Percentiles rank a stretch among this genome's conserved stretches.
Conservation (phyloP, 2,797 vertebrate genomes). For the Poecilia velifera region DNA sequence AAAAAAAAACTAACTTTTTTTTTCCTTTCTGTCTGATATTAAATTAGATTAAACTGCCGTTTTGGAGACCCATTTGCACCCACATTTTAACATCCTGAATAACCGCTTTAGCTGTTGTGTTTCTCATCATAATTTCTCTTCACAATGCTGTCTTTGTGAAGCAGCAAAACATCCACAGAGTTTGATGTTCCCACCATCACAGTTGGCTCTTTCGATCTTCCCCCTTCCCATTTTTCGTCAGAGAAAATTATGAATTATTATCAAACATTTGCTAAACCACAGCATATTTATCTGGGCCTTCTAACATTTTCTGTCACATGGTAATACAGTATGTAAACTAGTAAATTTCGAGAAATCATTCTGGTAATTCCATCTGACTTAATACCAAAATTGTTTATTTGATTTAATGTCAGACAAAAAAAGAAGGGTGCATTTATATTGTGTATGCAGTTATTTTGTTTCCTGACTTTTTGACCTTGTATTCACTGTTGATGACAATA, state of each 20-base stretch:
- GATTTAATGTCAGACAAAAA: neutral
- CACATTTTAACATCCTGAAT: neutral
- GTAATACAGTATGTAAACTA: neutral
- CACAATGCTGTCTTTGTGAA: neutral
- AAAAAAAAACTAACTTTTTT: too few species aligned
- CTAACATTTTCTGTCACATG: neutral
- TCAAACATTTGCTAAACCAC: neutral
- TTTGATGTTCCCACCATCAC: neutral
- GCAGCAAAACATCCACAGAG: neutral
- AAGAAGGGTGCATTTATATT: neutral
- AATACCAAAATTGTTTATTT: neutral
- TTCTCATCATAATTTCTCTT: neutral
- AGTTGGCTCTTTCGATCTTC: neutral
- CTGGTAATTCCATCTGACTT: neutral
- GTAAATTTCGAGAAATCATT: neutral
- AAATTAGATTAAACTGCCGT: neutral
- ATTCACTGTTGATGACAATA: constrained; percentile 28
- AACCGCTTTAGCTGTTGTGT: neutral
- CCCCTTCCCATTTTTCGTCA: neutral
- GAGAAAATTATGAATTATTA: neutral
- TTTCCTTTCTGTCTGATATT: neutral
- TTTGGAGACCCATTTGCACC: neutral
- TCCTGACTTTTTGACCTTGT: constrained; percentile 29
- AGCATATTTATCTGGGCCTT: neutral
- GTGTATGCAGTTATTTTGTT: neutral